Base-by-base conservation (phyloP, 1,140 invertebrate genomes). In the Thaumatotibia leucotreta region DNA sequence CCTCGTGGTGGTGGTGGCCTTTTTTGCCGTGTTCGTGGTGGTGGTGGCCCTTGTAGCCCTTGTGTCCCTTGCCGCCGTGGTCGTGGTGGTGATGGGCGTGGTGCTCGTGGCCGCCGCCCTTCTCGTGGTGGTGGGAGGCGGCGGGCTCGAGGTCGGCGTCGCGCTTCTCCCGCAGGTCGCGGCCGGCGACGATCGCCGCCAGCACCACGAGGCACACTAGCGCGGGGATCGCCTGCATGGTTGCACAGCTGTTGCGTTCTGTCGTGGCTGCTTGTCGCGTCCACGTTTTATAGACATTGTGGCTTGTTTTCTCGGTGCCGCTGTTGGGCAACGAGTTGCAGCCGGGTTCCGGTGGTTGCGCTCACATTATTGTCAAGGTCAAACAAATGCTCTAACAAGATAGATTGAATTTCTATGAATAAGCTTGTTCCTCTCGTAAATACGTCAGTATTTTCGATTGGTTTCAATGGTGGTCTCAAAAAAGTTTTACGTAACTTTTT, bases 1-100 rank as follows among this genome's bases (percentile, higher is more conserved):
- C 92, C 72, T 94, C 94, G 75, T 95, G 94, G 63, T 94, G 94
- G 74, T 95, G 94, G 79, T 96, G 94, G 0, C 95, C 95, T 67
- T 96, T 94, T 32, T 93, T 92, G 2, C 93, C 94, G 67, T 95
- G 93, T 74, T 95, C 93, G 70, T 92, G 93, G 70, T 95, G 93
- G 70, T 95, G 94, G 62, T 94, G 89, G 4, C 91, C 91, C 67
- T 95, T 93, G 84, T 95, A 92, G n/a, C 80, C 83, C 31, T 89
- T 88, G 63, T 86, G 77, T 17, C 85, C 85, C 23, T 87, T 83
- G 20, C 92, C 91, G 61, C 93, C 93, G 69, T 93, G 92, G 20
- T 92, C 85, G 64, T 88, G 86, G 61, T 86, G 84, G 63, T 91
- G 88, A 61, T 88, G 77, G 2, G 83, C 86, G 23, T 91, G 86